phyloP scores from a whole-genome alignment of 2,113 vertebrate genomes.

The Calyptomena viridis region DNA sequence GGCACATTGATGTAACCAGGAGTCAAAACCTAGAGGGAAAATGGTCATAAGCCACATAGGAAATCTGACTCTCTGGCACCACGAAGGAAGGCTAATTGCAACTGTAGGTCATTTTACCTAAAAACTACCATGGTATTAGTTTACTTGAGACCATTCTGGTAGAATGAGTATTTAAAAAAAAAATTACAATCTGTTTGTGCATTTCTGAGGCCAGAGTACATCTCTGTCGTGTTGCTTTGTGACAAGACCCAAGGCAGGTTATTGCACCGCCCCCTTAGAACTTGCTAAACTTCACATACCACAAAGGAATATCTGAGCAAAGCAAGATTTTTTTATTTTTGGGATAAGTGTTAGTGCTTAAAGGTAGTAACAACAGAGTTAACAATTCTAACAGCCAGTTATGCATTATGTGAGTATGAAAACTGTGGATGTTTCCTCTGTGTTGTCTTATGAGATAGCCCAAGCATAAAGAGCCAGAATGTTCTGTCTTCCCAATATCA shows the following conservation, averaged over 20 bases:
- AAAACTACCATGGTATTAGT: neutral
- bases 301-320: neutral
- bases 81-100: neutral
- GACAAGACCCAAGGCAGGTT: neutral
- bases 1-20: neutral
- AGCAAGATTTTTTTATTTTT: neutral
- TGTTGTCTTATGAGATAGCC: neutral
- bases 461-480: neutral
- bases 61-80: neutral
- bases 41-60: neutral
- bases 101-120: neutral
- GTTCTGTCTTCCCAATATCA: neutral
- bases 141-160: neutral
- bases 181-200: no score
- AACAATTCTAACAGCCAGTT: neutral
- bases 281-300: neutral
- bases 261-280: neutral
- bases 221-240: neutral
- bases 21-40: slow-evolving; percentile 12
- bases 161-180: neutral
- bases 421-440: neutral
- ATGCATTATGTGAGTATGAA: neutral
- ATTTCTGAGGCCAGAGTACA: neutral
- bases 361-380: neutral
- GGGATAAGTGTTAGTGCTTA: neutral